A percentile compares a stretch with the other conserved stretches of the same genome.
Conservation (phyloP, 2,797 vertebrate species). For the Fringilla coelebs region DNA sequence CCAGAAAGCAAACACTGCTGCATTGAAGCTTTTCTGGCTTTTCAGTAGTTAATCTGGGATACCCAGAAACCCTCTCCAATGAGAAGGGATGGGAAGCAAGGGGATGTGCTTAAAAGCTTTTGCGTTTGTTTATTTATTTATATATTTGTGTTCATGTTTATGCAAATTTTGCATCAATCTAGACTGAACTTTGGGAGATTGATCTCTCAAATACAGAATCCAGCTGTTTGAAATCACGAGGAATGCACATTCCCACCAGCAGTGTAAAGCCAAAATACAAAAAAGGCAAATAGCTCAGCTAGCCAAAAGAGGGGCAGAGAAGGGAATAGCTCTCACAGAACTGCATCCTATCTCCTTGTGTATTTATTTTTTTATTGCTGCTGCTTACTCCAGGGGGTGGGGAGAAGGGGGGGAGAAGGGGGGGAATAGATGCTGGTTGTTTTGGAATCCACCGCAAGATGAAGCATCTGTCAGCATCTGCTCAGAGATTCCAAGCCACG, state of each 20-base stretch:
- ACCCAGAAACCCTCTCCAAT: background rate
- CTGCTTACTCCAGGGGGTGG: background rate
- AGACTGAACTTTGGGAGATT: background rate
- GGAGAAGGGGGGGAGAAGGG: background rate
- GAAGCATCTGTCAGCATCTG: background rate
- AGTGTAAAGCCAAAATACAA: background rate
- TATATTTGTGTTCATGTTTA: background rate
- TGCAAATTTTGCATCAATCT: background rate
- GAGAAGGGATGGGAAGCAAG: background rate
- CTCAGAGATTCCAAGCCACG: background rate
- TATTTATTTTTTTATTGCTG: background rate
- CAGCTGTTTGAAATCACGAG: background rate
- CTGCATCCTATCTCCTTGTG: background rate
- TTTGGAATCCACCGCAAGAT: background rate
- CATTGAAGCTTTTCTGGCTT: constrained; percentile 11
- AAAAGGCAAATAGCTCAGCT: background rate
- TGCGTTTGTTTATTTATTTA: background rate
- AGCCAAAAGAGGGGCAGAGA: background rate
- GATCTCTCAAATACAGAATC: background rate
- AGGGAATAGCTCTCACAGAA: background rate
- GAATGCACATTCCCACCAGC: background rate
- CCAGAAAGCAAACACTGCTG: constrained; percentile 29
- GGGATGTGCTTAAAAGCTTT: background rate
- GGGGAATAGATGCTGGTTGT: background rate
- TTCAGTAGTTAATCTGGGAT: constrained; percentile 27